These are phyloP conservation scores for Strix uralensis DNA, from an alignment of 2,113 vertebrate genomes.

Conservation along the genomic window DNA sequence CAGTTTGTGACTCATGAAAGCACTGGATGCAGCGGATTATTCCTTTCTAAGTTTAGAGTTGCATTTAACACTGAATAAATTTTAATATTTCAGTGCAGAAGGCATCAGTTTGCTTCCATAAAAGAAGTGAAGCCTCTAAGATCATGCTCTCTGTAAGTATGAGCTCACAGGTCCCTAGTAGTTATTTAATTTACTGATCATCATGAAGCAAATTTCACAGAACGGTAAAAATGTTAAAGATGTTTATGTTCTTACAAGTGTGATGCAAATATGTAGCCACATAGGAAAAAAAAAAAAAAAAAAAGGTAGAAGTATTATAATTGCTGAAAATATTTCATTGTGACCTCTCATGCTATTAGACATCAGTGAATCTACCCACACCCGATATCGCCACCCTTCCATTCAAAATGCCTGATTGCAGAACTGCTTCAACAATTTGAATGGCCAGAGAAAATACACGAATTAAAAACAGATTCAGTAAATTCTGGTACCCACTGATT, in stretches of 20 bases:
- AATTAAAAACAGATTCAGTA: not conserved
- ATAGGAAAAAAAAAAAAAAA: not conserved
- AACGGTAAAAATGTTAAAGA: not conserved
- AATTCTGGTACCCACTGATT: not conserved
- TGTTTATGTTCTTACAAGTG: not conserved
- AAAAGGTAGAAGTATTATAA: not conserved
- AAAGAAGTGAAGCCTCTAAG: not conserved
- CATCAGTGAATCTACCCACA: not conserved
- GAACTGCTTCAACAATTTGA: not conserved
- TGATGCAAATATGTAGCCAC: not conserved
- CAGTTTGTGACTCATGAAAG: not conserved
- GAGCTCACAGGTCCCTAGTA: not conserved
- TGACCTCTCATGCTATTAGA: not conserved
- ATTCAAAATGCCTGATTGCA: not conserved
- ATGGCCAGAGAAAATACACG: not conserved
- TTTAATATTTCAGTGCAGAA: not conserved
- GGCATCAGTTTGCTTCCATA: not conserved
- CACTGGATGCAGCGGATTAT: not conserved
- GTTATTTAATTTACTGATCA: not conserved
- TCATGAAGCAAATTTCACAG: not conserved
- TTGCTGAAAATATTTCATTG: not conserved
- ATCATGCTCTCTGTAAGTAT: not conserved
- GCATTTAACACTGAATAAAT: not conserved
- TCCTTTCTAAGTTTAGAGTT: not conserved
- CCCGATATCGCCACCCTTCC: accelerated